These are phyloP conservation scores for Chitala chitala DNA, from an alignment of 2,113 vertebrate genomes.

Conservation along the genomic window DNA sequence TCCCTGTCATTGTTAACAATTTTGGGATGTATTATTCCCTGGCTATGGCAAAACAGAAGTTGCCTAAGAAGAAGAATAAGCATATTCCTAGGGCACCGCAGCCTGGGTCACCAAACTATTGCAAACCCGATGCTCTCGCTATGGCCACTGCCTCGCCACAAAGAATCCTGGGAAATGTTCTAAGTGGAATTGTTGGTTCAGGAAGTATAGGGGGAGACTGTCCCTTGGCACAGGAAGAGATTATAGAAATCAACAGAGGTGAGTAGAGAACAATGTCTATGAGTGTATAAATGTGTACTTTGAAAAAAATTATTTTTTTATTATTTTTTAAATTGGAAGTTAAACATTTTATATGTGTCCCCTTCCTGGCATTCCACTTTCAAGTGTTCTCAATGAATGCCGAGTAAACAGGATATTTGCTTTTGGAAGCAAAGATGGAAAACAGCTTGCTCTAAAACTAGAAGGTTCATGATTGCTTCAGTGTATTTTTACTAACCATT, in stretches of 20 bases:
- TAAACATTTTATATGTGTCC: no score
- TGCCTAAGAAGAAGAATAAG: conserved; percentile 95
- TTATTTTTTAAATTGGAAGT: no score
- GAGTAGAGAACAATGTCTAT: conserved; percentile 40
- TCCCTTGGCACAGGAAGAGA: conserved; percentile 88
- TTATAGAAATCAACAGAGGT: conserved; percentile 87
- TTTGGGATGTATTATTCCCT: conserved; percentile 96
- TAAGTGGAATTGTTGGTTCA: conserved; percentile 62
- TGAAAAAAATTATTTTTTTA: no score
- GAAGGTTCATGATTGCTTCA: not conserved
- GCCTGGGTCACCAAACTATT: conserved; percentile 87
- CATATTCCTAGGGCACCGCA: conserved; percentile 86
- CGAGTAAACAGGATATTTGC: not conserved
- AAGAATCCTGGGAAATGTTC: conserved; percentile 70
- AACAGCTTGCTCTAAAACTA: not conserved
- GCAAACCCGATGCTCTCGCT: conserved; percentile 77
- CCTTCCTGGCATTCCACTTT: no score
- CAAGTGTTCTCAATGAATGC: no score
- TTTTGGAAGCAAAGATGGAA: not conserved
- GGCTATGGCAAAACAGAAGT: conserved; percentile 96
- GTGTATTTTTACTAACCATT: not conserved
- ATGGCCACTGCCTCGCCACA: conserved; percentile 72
- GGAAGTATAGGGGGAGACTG: conserved; percentile 69
- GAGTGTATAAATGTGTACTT: no score
- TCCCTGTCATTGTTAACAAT: conserved; percentile 95